phyloP scores from a whole-genome alignment of 2,113 vertebrate genomes.

The Choloepus hoffmanni region DNA sequence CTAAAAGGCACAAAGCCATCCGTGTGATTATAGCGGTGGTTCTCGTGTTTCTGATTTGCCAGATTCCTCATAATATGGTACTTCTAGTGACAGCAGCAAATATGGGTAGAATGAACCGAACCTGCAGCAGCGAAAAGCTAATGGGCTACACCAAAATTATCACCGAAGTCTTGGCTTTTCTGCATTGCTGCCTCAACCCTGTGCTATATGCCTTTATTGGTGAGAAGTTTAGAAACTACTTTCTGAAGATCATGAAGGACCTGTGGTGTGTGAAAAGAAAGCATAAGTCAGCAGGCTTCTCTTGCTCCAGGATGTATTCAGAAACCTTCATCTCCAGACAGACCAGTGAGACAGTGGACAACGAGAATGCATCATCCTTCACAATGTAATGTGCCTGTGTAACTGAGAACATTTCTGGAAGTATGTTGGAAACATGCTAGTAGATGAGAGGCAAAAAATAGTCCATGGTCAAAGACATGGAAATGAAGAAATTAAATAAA shows the following conservation, averaged over 20 bases:
- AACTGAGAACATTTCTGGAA: fast-evolving
- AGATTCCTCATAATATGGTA: constrained; percentile 92
- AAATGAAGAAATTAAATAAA: not conserved
- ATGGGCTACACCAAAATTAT: constrained; percentile 70
- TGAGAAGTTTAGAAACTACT: constrained; percentile 94
- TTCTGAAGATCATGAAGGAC: constrained; percentile 90
- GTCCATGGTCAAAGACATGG: fast-evolving
- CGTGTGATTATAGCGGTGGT: constrained; percentile 93
- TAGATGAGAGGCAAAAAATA: fast-evolving
- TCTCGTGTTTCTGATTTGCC: constrained; percentile 90
- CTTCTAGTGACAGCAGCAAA: constrained; percentile 85
- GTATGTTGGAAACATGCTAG: too few species aligned
- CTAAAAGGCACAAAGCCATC: constrained; percentile 93
- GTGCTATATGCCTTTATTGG: constrained; percentile 95
- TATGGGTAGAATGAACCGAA: constrained; percentile 72
- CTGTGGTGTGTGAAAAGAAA: constrained; percentile 88
- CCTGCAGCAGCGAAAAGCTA: constrained; percentile 70
- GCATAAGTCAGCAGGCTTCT: constrained; percentile 78
- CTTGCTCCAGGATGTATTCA: constrained; percentile 83
- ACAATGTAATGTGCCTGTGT: constrained; percentile 84
- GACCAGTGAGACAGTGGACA: constrained; percentile 85
- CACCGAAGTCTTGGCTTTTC: constrained; percentile 91
- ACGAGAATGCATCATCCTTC: constrained; percentile 90
- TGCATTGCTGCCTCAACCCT: constrained; percentile 96
- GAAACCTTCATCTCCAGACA: constrained; percentile 86